Conservation (phyloP, 2,888 invertebrate genomes). For the Drosophila nr. perissopoda region DNA sequence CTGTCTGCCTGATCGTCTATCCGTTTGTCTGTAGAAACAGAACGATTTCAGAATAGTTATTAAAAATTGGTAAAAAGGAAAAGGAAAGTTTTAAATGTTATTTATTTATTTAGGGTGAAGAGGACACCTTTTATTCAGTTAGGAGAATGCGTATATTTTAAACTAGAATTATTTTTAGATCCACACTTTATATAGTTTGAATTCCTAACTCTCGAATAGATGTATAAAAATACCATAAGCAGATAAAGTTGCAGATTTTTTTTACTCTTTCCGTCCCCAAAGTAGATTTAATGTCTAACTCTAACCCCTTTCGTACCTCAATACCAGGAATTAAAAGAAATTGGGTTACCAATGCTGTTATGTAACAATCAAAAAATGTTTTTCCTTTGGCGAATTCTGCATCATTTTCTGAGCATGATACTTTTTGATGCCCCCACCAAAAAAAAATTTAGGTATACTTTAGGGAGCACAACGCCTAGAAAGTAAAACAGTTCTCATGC, state of each 20-base stretch:
- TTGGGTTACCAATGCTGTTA: neutral
- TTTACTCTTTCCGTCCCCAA: neutral
- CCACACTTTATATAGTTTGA: neutral
- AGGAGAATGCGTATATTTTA: neutral
- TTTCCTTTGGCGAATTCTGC: neutral
- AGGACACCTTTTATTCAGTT: neutral
- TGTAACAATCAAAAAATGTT: neutral
- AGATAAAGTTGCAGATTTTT: neutral
- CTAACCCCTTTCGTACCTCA: neutral
- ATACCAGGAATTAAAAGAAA: neutral
- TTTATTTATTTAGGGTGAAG: neutral
- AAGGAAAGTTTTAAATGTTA: neutral
- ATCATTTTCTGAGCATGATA: accelerated
- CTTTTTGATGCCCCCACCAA: neutral
- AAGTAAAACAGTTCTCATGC: neutral
- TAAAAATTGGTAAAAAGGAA: neutral
- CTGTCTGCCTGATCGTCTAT: neutral
- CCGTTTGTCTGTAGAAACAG: neutral
- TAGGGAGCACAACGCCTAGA: neutral
- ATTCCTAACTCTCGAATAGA: neutral
- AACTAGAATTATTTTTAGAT: neutral
- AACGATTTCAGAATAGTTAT: neutral
- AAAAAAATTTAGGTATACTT: neutral
- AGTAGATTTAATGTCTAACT: neutral
- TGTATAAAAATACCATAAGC: neutral